Evolutionary conservation across 2,888 invertebrate genomes (phyloP), one percentile per base, ranked within the genome.

Genomic region (Creontiades dilutus): DNA sequence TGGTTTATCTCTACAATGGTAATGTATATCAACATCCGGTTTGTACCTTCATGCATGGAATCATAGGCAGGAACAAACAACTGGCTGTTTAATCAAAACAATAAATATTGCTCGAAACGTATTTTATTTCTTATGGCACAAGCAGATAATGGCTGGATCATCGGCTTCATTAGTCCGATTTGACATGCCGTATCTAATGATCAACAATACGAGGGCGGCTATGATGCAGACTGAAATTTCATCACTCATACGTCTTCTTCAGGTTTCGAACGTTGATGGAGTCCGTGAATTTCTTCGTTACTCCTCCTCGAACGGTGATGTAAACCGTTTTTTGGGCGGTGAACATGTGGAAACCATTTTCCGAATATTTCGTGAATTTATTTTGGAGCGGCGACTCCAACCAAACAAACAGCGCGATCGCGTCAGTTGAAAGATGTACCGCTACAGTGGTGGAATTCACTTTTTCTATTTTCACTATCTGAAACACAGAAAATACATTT

Each of bases 331-430:
- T 90, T 0, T 55, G 57, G 13, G 91, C 76, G 14, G 84, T 76
- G 0, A 91, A 87, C 91, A 92, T 91, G 27, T 91, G 91, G 86
- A 97, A 96, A 0, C 97, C 97, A 93, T 98, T 97, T 92, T 96
- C 96, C 0, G 95, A 95, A 93, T 97, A 97, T 94, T 92, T 85
- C 4, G 93, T 92, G 2, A 93, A 93, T 68, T 19, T 48, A 37
- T 28, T 84, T 68, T 89, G 89, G n/a, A 82, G 55, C 0, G 81
- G 81, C 0, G 95, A 93, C 91, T 96, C 96, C 28, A 96, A 93
- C 96, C 96, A 96, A 0, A 96, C 95, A 93, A 96, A 97, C 11
- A 96, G 93, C 0, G 96, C 95, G 55, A 96, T 93, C 0, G 94
- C 93, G 91, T 95, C 94, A 0, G 95, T 93, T 81, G 91, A 92